Evolutionary conservation across 2,113 vertebrate species (phyloP).

Genomic region (Dolichallabes microphthalmus): DNA sequence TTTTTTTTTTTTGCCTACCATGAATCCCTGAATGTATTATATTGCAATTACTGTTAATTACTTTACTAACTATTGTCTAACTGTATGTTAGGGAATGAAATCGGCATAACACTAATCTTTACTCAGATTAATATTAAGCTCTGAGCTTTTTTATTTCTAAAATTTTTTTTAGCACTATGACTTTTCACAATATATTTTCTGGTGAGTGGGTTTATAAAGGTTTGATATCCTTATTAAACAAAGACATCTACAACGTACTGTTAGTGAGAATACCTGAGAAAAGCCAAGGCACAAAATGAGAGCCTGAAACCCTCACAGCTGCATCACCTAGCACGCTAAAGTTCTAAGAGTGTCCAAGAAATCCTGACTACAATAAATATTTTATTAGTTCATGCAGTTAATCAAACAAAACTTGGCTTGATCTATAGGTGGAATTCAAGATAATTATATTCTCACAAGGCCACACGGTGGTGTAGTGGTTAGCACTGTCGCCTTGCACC

Average conservation of each 20-base stretch:
- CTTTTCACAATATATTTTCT: not conserved
- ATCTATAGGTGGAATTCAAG: not conserved
- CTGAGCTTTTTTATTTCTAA: not conserved
- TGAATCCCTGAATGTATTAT: not conserved
- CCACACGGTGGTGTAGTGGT: too few species aligned
- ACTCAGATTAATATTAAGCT: not conserved
- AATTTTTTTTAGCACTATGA: not conserved
- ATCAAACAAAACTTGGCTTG: not conserved
- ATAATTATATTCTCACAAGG: not conserved
- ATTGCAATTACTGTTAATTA: not conserved
- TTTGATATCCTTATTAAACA: not conserved
- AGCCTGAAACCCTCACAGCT: not conserved
- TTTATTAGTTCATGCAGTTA: not conserved
- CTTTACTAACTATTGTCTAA: not conserved
- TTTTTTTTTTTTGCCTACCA: not conserved
- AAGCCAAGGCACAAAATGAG: not conserved
- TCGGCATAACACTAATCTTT: not conserved
- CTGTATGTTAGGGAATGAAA: not conserved
- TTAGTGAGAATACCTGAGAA: not conserved
- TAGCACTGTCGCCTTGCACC: too few species aligned
- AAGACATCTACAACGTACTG: not conserved
- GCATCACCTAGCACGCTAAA: not conserved
- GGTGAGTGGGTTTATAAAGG: not conserved
- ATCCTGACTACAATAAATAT: not conserved
- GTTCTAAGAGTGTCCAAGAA: not conserved